Percentiles rank a stretch among this genome's conserved stretches.
phyloP scores from a whole-genome alignment of 2,888 invertebrate genomes.

The Tachystola acroxantha region DNA sequence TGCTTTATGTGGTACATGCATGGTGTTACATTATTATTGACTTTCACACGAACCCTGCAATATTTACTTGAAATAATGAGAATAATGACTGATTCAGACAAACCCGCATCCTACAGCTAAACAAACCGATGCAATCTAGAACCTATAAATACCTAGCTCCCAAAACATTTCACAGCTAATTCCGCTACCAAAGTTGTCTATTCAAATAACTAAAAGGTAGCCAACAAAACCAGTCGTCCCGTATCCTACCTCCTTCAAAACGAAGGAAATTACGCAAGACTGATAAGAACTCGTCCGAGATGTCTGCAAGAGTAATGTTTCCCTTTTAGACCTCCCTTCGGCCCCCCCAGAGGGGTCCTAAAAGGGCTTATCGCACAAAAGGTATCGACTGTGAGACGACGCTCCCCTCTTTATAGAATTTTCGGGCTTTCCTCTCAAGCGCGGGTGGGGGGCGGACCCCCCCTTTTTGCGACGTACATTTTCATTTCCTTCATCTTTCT shows the following conservation, averaged over 20 bases:
- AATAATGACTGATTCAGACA: too few species aligned
- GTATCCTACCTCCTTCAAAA: conserved; percentile 44
- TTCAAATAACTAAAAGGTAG: conserved; percentile 4
- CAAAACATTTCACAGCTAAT: too few species aligned
- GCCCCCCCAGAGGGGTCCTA: conserved; percentile 23
- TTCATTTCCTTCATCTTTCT: conserved; percentile 79
- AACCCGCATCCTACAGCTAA: too few species aligned
- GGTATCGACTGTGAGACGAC: conserved; percentile 44
- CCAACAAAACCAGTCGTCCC: conserved; percentile 14
- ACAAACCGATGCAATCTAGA: too few species aligned
- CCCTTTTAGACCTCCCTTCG: conserved; percentile 34
- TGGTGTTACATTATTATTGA: too few species aligned
- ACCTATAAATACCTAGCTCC: too few species aligned
- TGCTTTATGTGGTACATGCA: too few species aligned
- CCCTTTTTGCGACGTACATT: conserved; percentile 77
- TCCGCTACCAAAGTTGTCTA: neutral
- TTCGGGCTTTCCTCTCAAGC: conserved; percentile 51
- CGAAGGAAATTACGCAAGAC: conserved; percentile 60
- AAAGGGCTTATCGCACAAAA: conserved; percentile 72
- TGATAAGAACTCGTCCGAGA: conserved; percentile 66
- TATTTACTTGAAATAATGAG: too few species aligned
- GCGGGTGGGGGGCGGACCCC: conserved; percentile 36
- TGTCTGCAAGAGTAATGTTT: conserved; percentile 70
- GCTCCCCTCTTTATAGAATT: conserved; percentile 73
- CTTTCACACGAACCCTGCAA: too few species aligned